Evolutionary conservation across 2,888 invertebrate genomes (phyloP), one percentile per base, ranked within the genome.

Genomic region (Pollenia angustigena): DNA sequence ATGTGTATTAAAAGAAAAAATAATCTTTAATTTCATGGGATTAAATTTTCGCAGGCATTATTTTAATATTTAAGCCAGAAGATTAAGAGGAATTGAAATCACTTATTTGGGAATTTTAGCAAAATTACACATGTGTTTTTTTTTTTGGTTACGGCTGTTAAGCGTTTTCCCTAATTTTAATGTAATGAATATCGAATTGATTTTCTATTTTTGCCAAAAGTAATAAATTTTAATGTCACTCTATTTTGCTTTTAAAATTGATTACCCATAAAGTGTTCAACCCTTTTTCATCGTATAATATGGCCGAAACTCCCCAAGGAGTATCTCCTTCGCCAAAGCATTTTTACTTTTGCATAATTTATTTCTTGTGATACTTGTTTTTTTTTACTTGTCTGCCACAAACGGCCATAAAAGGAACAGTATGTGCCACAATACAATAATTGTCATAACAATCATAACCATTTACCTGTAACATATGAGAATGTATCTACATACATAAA

Each of bases 161-260:
- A 76, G 23, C 62, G 42, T 10, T 82, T 79, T 42, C 50, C 10
- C 72, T 58, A 16, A n/a, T 52, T 75, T 58, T 16, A 62, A 62
- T 58, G 42, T 46, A 82, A 80, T 83, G 71, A 80, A 83, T 83
- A 87, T 81, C 54, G 76, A 76, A 87, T 84, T 84, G 84, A 78
- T 75, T 81, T 78, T 74, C 14, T 69, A 62, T 79, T 32, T 32
- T 69, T 69, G 40, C 23, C n/a, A 68, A 54, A 66, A n/a, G 50
- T 58, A 72, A 78, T 85, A 72, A 50, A 74, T 78, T 85, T 71
- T 71, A 54, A 69, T 42, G 42, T 48, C 52, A 50, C 32, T 23
- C 54, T 16, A 8, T 14, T 23, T 11, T 9, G 18, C 9, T 52
- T 66, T 76, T 78, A 64, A 50, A 44, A 68, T 66, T 56, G 50